A percentile compares a stretch with the other conserved stretches of the same genome.
Evolutionary conservation across 35 echinoderm and acorn worm species (phyloP).

Genomic region (Heliocidaris tuberculata): DNA sequence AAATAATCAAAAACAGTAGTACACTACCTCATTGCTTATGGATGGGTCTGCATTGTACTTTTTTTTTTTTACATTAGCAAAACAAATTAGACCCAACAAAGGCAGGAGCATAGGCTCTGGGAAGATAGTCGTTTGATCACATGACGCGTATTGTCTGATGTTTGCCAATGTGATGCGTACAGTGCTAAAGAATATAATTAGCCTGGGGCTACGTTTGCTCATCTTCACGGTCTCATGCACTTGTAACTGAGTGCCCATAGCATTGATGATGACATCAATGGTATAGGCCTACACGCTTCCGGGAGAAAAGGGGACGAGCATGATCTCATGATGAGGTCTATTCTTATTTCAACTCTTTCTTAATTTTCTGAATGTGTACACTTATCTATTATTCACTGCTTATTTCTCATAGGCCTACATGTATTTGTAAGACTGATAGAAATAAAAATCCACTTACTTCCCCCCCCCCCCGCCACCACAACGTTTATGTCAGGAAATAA

Average conservation of each 20-base stretch:
- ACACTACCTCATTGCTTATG: neutral
- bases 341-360: no score
- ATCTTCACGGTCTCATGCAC: neutral
- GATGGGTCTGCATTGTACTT: neutral
- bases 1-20: neutral
- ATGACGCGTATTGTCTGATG: neutral
- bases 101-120: neutral
- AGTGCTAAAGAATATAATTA: neutral
- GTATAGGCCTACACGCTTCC: neutral
- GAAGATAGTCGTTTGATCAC: neutral
- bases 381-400: no score
- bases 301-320: neutral
- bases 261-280: neutral
- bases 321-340: neutral
- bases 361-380: no score
- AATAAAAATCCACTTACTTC: no score
- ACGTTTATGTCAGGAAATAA: no score
- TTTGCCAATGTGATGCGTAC: neutral
- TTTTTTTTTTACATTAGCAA: neutral
- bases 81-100: neutral
- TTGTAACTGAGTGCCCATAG: neutral
- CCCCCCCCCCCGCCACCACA: no score
- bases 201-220: neutral
- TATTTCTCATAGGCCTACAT: no score
- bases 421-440: no score